A percentile compares a stretch with the other conserved stretches of the same genome.
phyloP scores from a whole-genome alignment of 2,888 invertebrate species.

The Trissoscelio sp. region DNA sequence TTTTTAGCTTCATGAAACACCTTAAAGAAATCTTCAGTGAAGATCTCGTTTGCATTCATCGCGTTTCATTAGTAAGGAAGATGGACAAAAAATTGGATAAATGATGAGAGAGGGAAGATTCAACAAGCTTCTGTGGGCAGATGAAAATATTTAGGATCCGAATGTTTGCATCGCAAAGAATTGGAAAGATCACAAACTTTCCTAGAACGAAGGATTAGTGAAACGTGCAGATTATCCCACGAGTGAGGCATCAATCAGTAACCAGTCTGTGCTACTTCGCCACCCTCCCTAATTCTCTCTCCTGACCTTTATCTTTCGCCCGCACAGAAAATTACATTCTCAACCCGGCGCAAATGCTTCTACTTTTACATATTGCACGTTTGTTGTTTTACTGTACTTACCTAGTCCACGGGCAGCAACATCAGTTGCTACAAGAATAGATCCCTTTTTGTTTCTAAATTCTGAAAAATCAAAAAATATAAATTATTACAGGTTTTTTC shows the following conservation, averaged over 20 bases:
- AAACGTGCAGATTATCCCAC: conserved; percentile 48
- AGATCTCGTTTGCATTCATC: too few relatives aligned
- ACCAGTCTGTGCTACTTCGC: conserved; percentile 84
- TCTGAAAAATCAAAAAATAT: conserved; percentile 86
- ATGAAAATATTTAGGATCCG: conserved; percentile 33
- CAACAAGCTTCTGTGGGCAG: conserved; percentile 1
- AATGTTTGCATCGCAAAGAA: conserved; percentile 29
- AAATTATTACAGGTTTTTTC: too few relatives aligned
- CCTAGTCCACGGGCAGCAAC: conserved; percentile 98
- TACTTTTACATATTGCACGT: conserved; percentile 26
- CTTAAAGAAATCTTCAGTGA: too few relatives aligned
- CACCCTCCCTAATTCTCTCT: conserved; percentile 74
- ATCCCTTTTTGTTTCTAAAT: conserved; percentile 93
- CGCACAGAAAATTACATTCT: conserved; percentile 9
- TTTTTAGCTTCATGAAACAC: too few relatives aligned
- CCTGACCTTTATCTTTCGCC: conserved; percentile 49
- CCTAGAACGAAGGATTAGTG: neutral
- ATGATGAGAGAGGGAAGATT: neutral
- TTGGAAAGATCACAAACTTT: too few relatives aligned
- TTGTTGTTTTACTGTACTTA: conserved; percentile 84
- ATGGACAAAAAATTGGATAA: too few relatives aligned
- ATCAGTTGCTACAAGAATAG: conserved; percentile 98
- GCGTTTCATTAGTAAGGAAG: too few relatives aligned
- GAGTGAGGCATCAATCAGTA: conserved; percentile 80
- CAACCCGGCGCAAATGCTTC: conserved; percentile 56